Base-by-base conservation (phyloP, 2,797 vertebrate genomes). In the Hypotaenidia philippensis region DNA sequence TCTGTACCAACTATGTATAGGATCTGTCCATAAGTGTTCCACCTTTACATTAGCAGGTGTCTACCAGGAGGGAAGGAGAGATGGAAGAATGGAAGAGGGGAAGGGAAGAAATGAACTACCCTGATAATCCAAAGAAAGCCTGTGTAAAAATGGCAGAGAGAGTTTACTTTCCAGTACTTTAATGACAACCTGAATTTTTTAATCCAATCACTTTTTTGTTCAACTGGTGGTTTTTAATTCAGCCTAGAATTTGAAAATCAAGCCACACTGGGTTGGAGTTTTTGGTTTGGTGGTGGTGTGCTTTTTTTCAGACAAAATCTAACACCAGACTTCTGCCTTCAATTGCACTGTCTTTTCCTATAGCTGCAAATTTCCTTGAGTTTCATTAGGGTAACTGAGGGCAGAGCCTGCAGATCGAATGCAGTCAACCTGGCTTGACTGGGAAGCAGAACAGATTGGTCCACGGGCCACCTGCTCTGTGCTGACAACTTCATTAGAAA, bases 381-480 rank as follows among this genome's bases (percentile, higher is more conserved):
- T 75, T 93, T 52, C 49, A 64, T 27, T 4, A 52, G 27, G 10
- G 36, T 29, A 64, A 89, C 40, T 7, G 72, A 76, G 41, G 68
- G 12, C 64, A 87, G 20, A 83, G 18, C 12, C 40, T 45, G 14
- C 22, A 69, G 27, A 22, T 0, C 59, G 40, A 79, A 66, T 6
- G 23, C 38, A 31, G 31, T 10, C 52, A 55, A 40, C 27, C 36
- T 40, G 40, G 49, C 25, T 70, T 32, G 76, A 31, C 20, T 8
- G n/a, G 10, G 41, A 83, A 26, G 64, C 40, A 53, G 36, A 77
- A 56, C 11, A 59, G 36, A 36, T 50, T 71, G 41, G 45, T 0
- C 71, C 50, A 50, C 0, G 0, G 69, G 50, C n/a, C 14, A 10
- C 70, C n/a, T 26, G 40, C 50, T 31, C 63, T 64, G 40, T 49